Base-by-base conservation (phyloP, 2,113 vertebrate genomes). In the Megaleporinus macrocephalus region DNA sequence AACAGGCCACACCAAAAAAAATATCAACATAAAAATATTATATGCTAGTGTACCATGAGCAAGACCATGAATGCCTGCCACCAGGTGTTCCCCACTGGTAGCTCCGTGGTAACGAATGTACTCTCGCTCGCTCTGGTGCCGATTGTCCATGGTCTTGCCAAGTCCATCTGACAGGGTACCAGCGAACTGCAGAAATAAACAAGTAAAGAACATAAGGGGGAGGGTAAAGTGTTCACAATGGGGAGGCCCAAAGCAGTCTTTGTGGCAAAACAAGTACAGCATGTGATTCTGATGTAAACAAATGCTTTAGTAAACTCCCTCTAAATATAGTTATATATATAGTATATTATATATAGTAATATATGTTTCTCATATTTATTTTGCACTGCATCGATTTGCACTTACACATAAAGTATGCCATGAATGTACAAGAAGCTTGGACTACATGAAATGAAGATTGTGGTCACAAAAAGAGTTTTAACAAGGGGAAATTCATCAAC, bases 81-180 rank as follows among this genome's bases (percentile, higher is more conserved):
- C 97, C 0, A 99, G 95, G 82, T 99, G 98, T 41, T 99, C 98
- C 1, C 98, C 98, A 0, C 98, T 99, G 1, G 97, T 98, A 1
- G 97, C 97, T 0, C 97, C 98, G 0, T 99, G 97, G n/a, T 99
- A 99, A 0, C 97, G 91, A 82, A 99, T 99, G 86, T 97, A 99
- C 33, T 99, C 97, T 16, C 98, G 89, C 86, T 99, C 98, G 0
- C 92, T 96, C 90, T 99, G 98, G 49, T 99, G 98, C 0, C 96
- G 94, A 85, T 95, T 97, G 84, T 99, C 98, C 98, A 99, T 99
- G 0, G 97, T 99, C 91, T 99, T 99, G 2, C 98, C 98, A 84
- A 99, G 88, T 26, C 98, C 97, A 63, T 99, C 98, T 0, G 98
- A 99, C 68, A 99, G 79, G 0, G 98, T 98, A 61, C 97, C 98